Evolutionary conservation across 2,888 invertebrate species (phyloP).

Genomic region (Linnaemya vulpina): DNA sequence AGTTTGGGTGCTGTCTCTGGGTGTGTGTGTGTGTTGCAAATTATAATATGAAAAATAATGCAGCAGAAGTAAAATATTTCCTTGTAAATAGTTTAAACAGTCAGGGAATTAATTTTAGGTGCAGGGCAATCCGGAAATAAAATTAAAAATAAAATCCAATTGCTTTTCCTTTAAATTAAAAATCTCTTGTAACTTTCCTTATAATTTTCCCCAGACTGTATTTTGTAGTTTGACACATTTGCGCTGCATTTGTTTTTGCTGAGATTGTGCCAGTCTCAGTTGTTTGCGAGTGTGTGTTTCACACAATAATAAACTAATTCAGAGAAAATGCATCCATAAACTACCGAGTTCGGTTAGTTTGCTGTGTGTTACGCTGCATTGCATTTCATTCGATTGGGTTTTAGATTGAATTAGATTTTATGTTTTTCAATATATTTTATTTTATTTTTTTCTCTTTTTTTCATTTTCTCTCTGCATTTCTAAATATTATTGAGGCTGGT

Average conservation of each 20-base stretch:
- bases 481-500: conserved; percentile 32
- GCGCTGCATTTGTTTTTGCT: conserved; percentile 2
- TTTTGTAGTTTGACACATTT: conserved; percentile 39
- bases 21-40: neutral
- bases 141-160: neutral
- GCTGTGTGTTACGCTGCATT: conserved; percentile 46
- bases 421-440: conserved; percentile 28
- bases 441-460: neutral
- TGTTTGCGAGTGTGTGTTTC: conserved; percentile 20
- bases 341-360: conserved; percentile 51
- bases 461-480: neutral
- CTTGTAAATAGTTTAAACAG: neutral
- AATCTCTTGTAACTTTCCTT: neutral
- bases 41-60: conserved; percentile 3
- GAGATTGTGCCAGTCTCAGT: conserved; percentile 30
- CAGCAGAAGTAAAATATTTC: conserved; percentile 15
- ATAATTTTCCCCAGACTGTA: neutral
- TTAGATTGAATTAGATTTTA: conserved; percentile 54
- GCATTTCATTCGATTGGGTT: conserved; percentile 52
- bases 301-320: conserved; percentile 6
- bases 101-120: conserved; percentile 4
- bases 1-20: no score
- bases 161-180: neutral
- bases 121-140: neutral
- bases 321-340: conserved; percentile 27